Evolutionary conservation across 2,113 vertebrate species (phyloP).

Genomic region (Amphilophus citrinellus): DNA sequence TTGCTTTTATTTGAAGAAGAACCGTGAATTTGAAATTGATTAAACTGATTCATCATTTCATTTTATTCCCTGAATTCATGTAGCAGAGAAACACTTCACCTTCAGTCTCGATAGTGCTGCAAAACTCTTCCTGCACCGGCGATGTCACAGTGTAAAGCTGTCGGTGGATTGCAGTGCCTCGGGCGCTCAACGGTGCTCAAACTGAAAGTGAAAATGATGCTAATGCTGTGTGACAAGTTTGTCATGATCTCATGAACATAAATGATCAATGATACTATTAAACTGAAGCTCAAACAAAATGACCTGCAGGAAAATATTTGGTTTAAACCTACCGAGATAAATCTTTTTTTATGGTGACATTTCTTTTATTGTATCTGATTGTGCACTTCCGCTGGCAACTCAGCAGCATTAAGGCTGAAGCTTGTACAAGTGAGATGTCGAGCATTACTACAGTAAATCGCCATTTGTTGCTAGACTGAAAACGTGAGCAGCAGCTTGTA

Average conservation of each 20-base stretch:
- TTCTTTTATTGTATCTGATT: not conserved
- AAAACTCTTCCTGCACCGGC: not conserved
- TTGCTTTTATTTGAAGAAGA: not conserved
- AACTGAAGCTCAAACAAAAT: not conserved
- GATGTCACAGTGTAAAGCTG: not conserved
- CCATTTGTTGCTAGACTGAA: not conserved
- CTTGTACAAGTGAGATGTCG: not conserved
- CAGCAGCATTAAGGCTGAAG: not conserved
- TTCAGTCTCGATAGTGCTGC: not conserved
- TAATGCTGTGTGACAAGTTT: conserved; percentile 27
- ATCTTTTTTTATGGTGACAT: not conserved
- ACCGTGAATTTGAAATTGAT: conserved; percentile 6
- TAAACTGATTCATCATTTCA: not conserved
- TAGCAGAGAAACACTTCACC: not conserved
- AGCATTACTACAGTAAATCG: not conserved
- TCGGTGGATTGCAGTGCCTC: not conserved
- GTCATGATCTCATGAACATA: conserved; percentile 17
- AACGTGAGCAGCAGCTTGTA: not conserved
- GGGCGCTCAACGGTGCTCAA: not conserved
- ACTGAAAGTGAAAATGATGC: not conserved
- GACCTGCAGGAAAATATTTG: not conserved
- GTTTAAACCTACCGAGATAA: not conserved
- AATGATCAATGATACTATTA: conserved; percentile 8
- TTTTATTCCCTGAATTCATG: not conserved
- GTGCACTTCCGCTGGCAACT: not conserved